Evolutionary conservation across 2,888 invertebrate species (phyloP).

Genomic region (Mechanitis messenoides): DNA sequence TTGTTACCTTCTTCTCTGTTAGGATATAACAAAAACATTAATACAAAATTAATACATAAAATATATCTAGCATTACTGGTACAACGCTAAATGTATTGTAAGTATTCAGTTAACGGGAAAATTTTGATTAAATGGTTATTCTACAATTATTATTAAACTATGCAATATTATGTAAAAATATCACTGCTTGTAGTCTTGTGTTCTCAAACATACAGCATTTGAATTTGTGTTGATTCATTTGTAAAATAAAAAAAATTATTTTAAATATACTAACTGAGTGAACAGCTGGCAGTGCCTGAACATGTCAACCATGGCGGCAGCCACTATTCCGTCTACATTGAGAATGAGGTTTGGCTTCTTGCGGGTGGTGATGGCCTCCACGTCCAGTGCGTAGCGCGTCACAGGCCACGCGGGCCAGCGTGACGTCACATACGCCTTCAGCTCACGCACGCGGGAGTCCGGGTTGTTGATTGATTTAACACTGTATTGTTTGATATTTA

Average conservation of each 20-base stretch:
- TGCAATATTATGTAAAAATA: too few relatives aligned
- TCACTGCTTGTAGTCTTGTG: too few relatives aligned
- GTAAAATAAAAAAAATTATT: background rate
- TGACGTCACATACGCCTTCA: slow-evolving; percentile 96
- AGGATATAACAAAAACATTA: slow-evolving; percentile 5
- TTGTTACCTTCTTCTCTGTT: slow-evolving; percentile 96
- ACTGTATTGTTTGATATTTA: slow-evolving; percentile 43
- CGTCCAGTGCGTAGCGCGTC: slow-evolving; percentile 96
- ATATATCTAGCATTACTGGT: too few relatives aligned
- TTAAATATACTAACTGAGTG: slow-evolving; percentile 80
- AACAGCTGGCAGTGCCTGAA: slow-evolving; percentile 95
- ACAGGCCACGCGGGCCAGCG: slow-evolving; percentile 96
- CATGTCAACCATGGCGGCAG: slow-evolving; percentile 97
- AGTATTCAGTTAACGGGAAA: too few relatives aligned
- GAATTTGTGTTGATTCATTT: too few relatives aligned
- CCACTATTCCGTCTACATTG: slow-evolving; percentile 99
- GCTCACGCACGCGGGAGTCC: slow-evolving; percentile 97
- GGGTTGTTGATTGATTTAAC: slow-evolving; percentile 97
- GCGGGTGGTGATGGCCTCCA: slow-evolving; percentile 98
- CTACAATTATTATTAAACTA: too few relatives aligned
- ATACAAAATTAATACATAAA: background rate
- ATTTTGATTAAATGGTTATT: too few relatives aligned
- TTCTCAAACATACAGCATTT: too few relatives aligned
- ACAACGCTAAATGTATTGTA: too few relatives aligned
- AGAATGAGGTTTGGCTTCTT: slow-evolving; percentile 99